These are phyloP conservation scores for Platysternon megacephalum DNA, from an alignment of 2,113 vertebrate genomes.

Conservation along the genomic window DNA sequence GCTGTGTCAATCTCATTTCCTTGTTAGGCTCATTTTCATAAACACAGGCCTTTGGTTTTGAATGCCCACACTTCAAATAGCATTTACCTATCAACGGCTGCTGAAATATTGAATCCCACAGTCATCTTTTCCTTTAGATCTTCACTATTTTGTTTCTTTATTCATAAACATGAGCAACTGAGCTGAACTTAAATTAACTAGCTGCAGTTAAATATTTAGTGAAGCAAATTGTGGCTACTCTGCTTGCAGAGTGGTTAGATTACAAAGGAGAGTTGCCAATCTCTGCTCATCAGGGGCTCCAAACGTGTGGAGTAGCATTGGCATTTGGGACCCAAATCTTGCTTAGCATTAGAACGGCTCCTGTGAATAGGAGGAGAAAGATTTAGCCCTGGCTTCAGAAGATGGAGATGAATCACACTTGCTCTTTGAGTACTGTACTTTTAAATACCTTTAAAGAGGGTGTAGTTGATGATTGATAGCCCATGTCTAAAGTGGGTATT, in stretches of 20 bases:
- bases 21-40: conserved; percentile 80
- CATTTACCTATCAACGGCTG: conserved; percentile 73
- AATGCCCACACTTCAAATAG: conserved; percentile 75
- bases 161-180: conserved; percentile 81
- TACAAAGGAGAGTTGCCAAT: conserved; percentile 68
- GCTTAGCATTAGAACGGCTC: conserved; percentile 16
- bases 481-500: conserved; percentile 69
- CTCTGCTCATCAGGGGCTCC: conserved; percentile 65
- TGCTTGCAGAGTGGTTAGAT: conserved; percentile 63
- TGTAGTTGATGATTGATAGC: conserved; percentile 67
- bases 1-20: conserved; percentile 83
- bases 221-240: conserved; percentile 60
- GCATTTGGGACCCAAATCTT: conserved; percentile 61
- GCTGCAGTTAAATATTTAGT: conserved; percentile 75
- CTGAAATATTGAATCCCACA: conserved; percentile 77
- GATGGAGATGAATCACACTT: conserved; percentile 72
- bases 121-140: conserved; percentile 82
- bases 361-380: conserved; percentile 52
- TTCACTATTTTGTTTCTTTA: conserved; percentile 77
- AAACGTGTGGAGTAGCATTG: conserved; percentile 51
- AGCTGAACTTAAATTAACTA: conserved; percentile 78
- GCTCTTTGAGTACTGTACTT: conserved; percentile 62
- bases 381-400: conserved; percentile 41
- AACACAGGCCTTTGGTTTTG: conserved; percentile 71
- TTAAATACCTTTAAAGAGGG: conserved; percentile 47